phyloP scores from a whole-genome alignment of 2,888 invertebrate genomes.

The Iselma pallidipennis region DNA sequence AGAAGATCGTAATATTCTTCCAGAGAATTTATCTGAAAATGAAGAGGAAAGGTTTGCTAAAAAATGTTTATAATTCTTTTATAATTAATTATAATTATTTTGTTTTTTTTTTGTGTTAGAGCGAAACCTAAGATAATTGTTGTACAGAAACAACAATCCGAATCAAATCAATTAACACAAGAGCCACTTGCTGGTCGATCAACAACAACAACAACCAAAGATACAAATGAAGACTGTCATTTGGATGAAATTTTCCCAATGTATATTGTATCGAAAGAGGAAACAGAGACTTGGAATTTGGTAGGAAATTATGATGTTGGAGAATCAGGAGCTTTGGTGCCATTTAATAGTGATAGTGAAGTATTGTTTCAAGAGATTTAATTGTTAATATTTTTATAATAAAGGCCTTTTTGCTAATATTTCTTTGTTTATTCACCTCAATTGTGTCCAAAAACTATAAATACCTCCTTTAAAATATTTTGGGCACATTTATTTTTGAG shows the following conservation, averaged over 20 bases:
- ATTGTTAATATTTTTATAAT: neutral
- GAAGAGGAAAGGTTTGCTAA: neutral
- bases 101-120: slow-evolving; percentile 1
- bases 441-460: no score
- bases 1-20: slow-evolving; percentile 37
- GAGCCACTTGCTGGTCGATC: slow-evolving; percentile 40
- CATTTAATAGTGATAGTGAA: slow-evolving; percentile 44
- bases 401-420: no score
- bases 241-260: slow-evolving; percentile 50
- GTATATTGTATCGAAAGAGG: slow-evolving; percentile 49
- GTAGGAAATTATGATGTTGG: slow-evolving; percentile 54
- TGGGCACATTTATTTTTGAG: no score
- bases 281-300: slow-evolving; percentile 51
- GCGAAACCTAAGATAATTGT: slow-evolving; percentile 8
- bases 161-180: neutral
- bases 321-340: slow-evolving; percentile 52
- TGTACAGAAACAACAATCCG: slow-evolving; percentile 2
- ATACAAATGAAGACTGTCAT: slow-evolving; percentile 33
- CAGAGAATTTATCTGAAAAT: neutral
- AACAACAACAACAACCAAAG: slow-evolving; percentile 33
- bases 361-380: slow-evolving; percentile 41
- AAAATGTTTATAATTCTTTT: neutral
- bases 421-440: no score
- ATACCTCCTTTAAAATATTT: no score
- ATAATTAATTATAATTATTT: neutral